These are phyloP conservation scores for Girardia tigrina DNA, from an alignment of 2,888 invertebrate species.

Conservation along the genomic window DNA sequence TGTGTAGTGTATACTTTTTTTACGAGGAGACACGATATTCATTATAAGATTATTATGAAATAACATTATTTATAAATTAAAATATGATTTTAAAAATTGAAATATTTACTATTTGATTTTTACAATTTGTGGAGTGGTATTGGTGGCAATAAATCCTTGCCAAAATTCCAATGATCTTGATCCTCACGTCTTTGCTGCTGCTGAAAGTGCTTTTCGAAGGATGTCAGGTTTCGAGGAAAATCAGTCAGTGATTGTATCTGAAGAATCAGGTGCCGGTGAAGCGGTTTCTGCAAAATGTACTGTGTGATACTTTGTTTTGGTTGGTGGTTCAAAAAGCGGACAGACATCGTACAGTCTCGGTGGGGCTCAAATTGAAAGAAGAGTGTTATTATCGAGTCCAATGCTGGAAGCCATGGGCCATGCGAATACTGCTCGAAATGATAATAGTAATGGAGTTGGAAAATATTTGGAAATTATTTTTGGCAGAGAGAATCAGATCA, in stretches of 20 bases:
- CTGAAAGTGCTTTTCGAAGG: constrained; percentile 88
- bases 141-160: constrained; percentile 95
- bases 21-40: no score
- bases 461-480: constrained; percentile 80
- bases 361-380: constrained; percentile 75
- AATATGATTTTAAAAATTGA: no score
- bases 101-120: no score
- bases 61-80: no score
- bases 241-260: constrained; percentile 64
- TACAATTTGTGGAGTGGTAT: constrained; percentile 77
- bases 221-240: constrained; percentile 61
- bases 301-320: constrained; percentile 87
- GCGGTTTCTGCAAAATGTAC: constrained; percentile 96
- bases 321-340: constrained; percentile 55
- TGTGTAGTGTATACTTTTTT: no score
- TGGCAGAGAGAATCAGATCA: constrained; percentile 63
- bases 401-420: constrained; percentile 82
- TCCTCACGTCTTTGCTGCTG: constrained; percentile 93
- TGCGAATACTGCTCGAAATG: constrained; percentile 91
- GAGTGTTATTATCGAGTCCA: constrained; percentile 87
- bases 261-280: constrained; percentile 94
- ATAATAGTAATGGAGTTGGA: constrained; percentile 91
- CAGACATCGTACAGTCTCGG: no score
- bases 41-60: no score
- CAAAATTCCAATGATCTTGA: constrained; percentile 73